Base-by-base conservation (phyloP, 2,113 vertebrate genomes). In the Erpornis zantholeuca region DNA sequence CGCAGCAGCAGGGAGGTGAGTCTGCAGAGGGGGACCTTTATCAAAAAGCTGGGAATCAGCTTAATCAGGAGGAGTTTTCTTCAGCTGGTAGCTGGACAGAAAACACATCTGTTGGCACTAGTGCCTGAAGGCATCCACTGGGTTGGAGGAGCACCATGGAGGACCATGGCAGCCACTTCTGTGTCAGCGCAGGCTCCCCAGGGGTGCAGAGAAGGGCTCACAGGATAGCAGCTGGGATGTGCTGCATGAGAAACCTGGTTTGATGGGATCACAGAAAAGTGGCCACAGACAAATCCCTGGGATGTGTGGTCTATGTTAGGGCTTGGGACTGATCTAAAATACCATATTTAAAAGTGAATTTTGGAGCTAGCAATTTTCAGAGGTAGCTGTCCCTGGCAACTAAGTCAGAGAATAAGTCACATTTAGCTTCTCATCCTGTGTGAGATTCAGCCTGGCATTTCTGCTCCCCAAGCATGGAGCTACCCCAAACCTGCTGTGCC, bases 1-100 rank as follows among this genome's bases (percentile, higher is more conserved):
- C 0, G 0, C 0, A 2, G 50, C 11, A 15, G 44, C 9, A 0
- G 35, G 38, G 71, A 70, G n/a, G 44, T 44, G 33, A 88, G 44
- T 29, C 80, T 70, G 61, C 38, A 71, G 31, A 50, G 19, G 29
- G 40, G 20, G 59, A 94, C 49, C 35, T 72, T 72, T 52, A 49
- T 49, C 28, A 19, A 57, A 69, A 69, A 83, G 16, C 68, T 86
- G 29, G 45, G 44, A 80, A 88, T 57, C 4, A 3, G 42, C 91
- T 75, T 88, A 45, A 80, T 77, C n/a, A 33, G 44, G 69, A 76
- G 11, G 50, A 49, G 13, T 49, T 95, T 83, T 78, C 45, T 72
- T 84, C 35, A 25, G 12, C 47, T 50, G 35, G 18, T 53, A 38
- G 13, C 40, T 45, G 63, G 42, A n/a, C 40, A 54, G 64, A 66